These are phyloP conservation scores for Trisateles emortualis DNA, from an alignment of 2,888 invertebrate species.

Conservation along the genomic window DNA sequence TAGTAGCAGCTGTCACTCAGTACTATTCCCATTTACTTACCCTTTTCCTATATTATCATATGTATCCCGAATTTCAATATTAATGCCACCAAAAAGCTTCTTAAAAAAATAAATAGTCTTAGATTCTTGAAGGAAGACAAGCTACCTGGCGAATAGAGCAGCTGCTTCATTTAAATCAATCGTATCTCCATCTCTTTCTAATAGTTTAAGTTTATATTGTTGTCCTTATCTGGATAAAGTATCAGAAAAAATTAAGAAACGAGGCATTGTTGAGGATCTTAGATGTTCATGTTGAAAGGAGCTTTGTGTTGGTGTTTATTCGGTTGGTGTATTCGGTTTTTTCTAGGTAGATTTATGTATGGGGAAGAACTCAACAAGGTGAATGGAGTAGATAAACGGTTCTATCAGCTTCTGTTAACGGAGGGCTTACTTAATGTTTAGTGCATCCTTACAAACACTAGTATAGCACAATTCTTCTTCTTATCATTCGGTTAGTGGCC, in stretches of 20 bases:
- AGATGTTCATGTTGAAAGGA: slow-evolving; percentile 32
- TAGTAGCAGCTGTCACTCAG: slow-evolving; percentile 28
- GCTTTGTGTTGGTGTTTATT: slow-evolving; percentile 43
- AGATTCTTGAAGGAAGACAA: slow-evolving; percentile 62
- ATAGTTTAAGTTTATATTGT: slow-evolving; percentile 26
- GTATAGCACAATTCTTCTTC: too few relatives aligned
- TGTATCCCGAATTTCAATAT: slow-evolving; percentile 42
- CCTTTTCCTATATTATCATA: slow-evolving; percentile 44
- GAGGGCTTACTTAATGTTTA: neutral
- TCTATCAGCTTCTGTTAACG: slow-evolving; percentile 1
- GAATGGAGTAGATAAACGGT: slow-evolving; percentile 6
- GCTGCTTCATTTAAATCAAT: slow-evolving; percentile 79
- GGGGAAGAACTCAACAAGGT: slow-evolving; percentile 9
- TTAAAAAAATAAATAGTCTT: slow-evolving; percentile 65
- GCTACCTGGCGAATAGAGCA: slow-evolving; percentile 77
- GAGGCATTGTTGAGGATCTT: slow-evolving; percentile 34
- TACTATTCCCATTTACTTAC: slow-evolving; percentile 13
- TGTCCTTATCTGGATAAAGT: slow-evolving; percentile 64
- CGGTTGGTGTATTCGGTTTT: too few relatives aligned
- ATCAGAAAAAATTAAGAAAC: slow-evolving; percentile 48
- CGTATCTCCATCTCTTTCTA: slow-evolving; percentile 58
- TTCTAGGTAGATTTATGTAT: slow-evolving; percentile 32
- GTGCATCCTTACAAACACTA: neutral
- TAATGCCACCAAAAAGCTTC: slow-evolving; percentile 44
- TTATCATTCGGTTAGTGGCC: too few relatives aligned